Evolutionary conservation across 1,140 invertebrate species (phyloP), one percentile per base, ranked within the genome.

Genomic region (Hycleus cichorii): DNA sequence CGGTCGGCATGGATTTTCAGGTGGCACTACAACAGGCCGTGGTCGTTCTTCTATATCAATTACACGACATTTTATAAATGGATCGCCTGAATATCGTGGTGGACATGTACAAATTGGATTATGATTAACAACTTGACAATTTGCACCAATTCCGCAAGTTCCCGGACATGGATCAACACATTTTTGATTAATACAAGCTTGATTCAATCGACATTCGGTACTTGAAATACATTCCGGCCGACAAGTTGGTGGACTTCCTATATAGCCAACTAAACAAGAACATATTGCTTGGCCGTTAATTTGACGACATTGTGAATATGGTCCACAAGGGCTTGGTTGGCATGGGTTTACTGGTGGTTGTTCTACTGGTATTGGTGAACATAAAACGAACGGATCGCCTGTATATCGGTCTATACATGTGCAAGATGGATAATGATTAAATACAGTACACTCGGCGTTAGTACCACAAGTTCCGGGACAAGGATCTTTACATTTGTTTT

Each of bases 381-480:
- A 88, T 52, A 74, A 76, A 12, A 79, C 77, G 57, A 87, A 86
- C n/a, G 87, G 80, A 77, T 89, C 81, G 40, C 87, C 87, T 4
- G 76, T 79, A 61, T 78, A 85, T 43, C 80, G 81, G 59, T 75
- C 74, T 0, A 83, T 79, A 63, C 89, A 91, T 2, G 77, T 79
- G 66, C 89, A 91, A 52, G 83, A 81, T 7, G 88, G 84, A 3
- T 83, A 79, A 66, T 91, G 88, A 67, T 83, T 83, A 5, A 82
- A 76, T 6, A 87, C 84, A 25, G 77, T 78, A 67, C 90, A 91
- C 49, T 81, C 76, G 2, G 89, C 86, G 61, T 81, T 80, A 8
- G 82, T 71, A 9, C 87, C 88, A 69, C 89, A 91, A 5, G 84
- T 81, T 39, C 87, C 87, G 4, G 80, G 80, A 67, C 88, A 90